Percentiles rank a stretch among this genome's conserved stretches.
These are phyloP conservation scores for Zaprionus camerounensis DNA, from an alignment of 1,140 invertebrate genomes.

Conservation along the genomic window DNA sequence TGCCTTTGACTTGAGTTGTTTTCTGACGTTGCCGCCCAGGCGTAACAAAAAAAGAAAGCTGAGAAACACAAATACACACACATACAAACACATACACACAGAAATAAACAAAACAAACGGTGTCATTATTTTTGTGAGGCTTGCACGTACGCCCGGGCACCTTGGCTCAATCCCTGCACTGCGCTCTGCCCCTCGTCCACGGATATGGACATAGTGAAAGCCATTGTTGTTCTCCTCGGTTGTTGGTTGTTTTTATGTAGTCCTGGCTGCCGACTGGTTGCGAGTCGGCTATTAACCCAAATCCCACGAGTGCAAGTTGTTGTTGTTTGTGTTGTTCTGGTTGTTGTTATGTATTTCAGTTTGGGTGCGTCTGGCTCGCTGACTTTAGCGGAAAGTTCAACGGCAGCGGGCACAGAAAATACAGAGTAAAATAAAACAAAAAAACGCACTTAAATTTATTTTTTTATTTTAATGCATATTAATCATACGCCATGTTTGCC, in stretches of 20 bases:
- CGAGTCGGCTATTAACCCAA: slow-evolving; percentile 75
- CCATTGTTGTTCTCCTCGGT: slow-evolving; percentile 29
- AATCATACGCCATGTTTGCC: slow-evolving; percentile 69
- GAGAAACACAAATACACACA: slow-evolving; percentile 24
- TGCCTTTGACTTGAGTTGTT: slow-evolving; percentile 38
- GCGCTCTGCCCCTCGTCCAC: neutral
- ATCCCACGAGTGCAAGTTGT: slow-evolving; percentile 75
- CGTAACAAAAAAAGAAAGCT: slow-evolving; percentile 41
- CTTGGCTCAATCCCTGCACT: slow-evolving; percentile 23
- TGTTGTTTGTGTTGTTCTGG: slow-evolving; percentile 13
- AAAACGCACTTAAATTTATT: slow-evolving; percentile 43
- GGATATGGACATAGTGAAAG: slow-evolving; percentile 18
- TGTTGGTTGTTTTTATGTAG: slow-evolving; percentile 50
- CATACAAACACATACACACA: neutral
- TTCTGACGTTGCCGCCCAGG: slow-evolving; percentile 44
- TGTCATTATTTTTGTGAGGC: slow-evolving; percentile 68
- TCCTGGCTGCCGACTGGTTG: slow-evolving; percentile 27
- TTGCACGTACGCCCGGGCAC: slow-evolving; percentile 51
- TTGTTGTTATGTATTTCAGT: slow-evolving; percentile 55
- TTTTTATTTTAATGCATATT: slow-evolving; percentile 63
- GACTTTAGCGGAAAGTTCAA: slow-evolving; percentile 78
- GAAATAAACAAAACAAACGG: slow-evolving; percentile 65
- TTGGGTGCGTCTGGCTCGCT: slow-evolving; percentile 49
- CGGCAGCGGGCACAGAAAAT: slow-evolving; percentile 68
- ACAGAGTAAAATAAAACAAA: slow-evolving; percentile 36